Base-by-base conservation (phyloP, 2,113 vertebrate species). In the Calcarius ornatus region DNA sequence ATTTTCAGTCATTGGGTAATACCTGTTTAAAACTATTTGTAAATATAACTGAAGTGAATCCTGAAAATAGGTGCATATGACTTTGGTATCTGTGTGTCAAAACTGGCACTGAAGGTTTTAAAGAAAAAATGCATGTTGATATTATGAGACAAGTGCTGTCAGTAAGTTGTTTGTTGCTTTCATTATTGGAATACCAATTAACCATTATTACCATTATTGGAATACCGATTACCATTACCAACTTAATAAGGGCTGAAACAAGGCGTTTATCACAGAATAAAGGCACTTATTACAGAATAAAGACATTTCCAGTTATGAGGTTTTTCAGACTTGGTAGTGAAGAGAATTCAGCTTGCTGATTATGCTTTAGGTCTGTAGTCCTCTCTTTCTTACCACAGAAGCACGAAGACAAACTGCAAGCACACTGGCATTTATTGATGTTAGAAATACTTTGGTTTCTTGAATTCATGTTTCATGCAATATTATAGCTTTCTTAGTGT, bases 321-420 rank as follows among this genome's bases (percentile, higher is more conserved):
- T 76, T 89, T 45, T 61, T 53, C 37, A 59, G 59, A 65, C 6
- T 35, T 80, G 6, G 3, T 69, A 51, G 8, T 61, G 38, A 77
- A 92, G 33, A 81, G 10, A 83, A 45, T 77, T 86, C 22, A 81
- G 15, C 22, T 95, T 90, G 16, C 10, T 83, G 35, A 57, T 85
- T 76, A 38, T 82, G 16, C 25, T 54, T 86, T 51, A 50, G 28
- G 9, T 65, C 18, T 80, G 0, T 57, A 61, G 35, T 63, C 48
- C n/a, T 51, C 47, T 42, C 3, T 70, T 64, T 84, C 27, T 78
- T 82, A 35, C 9, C 19, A 20, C 15, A 38, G 45, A 56, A 73
- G 12, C 15, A 59, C 24, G 38, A 6, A 59, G 50, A 35, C 38
- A 38, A n/a, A 86, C 66, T 40, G n/a, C 66, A 81, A 85, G 15